phyloP scores from a whole-genome alignment of 2,888 invertebrate species.

The Monochamus alternatus region DNA sequence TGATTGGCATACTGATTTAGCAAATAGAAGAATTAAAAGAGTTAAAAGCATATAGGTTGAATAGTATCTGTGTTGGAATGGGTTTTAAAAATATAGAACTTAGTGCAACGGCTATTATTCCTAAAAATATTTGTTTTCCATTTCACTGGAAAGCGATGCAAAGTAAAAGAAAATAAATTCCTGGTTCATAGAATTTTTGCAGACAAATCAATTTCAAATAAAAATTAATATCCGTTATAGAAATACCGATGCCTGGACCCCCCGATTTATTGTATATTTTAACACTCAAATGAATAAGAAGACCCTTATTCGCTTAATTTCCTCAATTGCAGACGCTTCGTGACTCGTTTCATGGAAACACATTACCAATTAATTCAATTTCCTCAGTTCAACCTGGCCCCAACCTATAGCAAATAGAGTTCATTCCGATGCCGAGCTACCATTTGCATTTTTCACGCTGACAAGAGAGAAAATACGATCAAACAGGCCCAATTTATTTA shows the following conservation, averaged over 20 bases:
- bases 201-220: background rate
- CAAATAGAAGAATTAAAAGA: no score
- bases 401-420: constrained; percentile 38
- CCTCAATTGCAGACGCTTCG: constrained; percentile 31
- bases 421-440: constrained; percentile 51
- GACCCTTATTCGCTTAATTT: constrained; percentile 44
- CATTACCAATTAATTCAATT: constrained; percentile 64
- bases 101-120: no score
- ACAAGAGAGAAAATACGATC: constrained; percentile 39
- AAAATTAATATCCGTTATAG: background rate
- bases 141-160: no score
- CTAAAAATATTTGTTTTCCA: no score
- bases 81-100: no score
- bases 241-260: constrained; percentile 41
- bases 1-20: no score
- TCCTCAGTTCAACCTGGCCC: constrained; percentile 52
- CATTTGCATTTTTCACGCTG: constrained; percentile 58
- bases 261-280: constrained; percentile 29
- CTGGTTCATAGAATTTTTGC: background rate
- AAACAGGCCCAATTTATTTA: constrained; percentile 33
- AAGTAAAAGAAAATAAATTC: no score
- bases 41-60: no score
- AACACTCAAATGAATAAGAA: constrained; percentile 25
- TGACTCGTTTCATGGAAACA: constrained; percentile 59
- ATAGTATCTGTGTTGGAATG: no score